Conservation (phyloP, 2,113 vertebrate genomes). For the Polyodon spathula region DNA sequence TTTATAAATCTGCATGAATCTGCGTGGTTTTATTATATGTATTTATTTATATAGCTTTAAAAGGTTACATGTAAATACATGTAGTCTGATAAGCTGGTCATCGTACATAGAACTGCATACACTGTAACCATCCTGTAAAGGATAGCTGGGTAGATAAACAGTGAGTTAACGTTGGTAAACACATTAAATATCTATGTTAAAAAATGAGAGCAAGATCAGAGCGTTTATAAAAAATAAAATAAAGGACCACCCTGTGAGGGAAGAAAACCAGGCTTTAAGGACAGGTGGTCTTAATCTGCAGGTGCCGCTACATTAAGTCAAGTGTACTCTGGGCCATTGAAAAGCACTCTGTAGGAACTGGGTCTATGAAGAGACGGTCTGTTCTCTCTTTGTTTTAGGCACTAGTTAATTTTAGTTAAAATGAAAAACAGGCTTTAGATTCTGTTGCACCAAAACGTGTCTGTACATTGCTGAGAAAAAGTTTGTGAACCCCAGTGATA, state of each 20-base stretch:
- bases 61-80: too few relatives aligned
- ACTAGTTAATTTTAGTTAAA: constrained; percentile 26
- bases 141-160: not conserved
- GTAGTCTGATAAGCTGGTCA: too few relatives aligned
- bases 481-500: too few relatives aligned
- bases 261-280: not conserved
- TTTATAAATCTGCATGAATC: too few relatives aligned
- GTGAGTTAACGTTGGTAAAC: constrained; percentile 36
- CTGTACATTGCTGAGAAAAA: too few relatives aligned
- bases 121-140: too few relatives aligned
- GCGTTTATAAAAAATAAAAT: not conserved
- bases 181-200: constrained; percentile 35
- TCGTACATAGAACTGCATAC: too few relatives aligned
- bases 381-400: constrained; percentile 15
- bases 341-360: constrained; percentile 38
- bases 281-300: constrained; percentile 3
- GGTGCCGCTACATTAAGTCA: constrained; percentile 8
- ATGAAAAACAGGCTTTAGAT: constrained; percentile 40
- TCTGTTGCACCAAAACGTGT: constrained; percentile 54
- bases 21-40: too few relatives aligned
- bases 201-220: constrained; percentile 4
- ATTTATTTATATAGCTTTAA: too few relatives aligned
- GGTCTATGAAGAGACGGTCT: not conserved
- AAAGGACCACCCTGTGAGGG: constrained; percentile 11
- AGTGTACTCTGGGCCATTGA: constrained; percentile 4